Percentiles rank a stretch among this genome's conserved stretches.
These are phyloP conservation scores for Psilopsiagon aurifrons DNA, from an alignment of 2,113 vertebrate species.

Conservation along the genomic window DNA sequence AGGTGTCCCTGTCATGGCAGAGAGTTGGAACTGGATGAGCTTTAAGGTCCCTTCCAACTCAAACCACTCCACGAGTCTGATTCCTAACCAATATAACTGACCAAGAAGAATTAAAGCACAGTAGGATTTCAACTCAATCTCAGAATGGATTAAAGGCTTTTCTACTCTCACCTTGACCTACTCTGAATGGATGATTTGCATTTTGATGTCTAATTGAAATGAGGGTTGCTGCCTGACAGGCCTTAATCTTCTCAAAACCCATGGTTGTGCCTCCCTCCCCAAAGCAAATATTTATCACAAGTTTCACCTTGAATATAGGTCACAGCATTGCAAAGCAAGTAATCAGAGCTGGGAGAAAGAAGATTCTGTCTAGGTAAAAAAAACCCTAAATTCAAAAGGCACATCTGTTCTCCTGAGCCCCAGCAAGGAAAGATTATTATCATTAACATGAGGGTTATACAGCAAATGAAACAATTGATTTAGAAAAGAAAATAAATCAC, in stretches of 20 bases:
- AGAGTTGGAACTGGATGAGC: neutral
- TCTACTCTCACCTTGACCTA: slow-evolving; percentile 22
- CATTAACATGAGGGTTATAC: neutral
- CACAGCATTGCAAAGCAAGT: slow-evolving; percentile 18
- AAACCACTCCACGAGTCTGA: neutral
- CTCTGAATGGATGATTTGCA: slow-evolving; percentile 4
- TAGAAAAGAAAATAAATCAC: neutral
- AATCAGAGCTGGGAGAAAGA: neutral
- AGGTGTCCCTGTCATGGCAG: neutral
- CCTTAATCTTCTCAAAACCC: slow-evolving; percentile 36
- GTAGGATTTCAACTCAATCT: neutral
- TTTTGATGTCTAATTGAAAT: slow-evolving; percentile 44
- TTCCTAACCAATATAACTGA: neutral
- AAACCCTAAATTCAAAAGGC: neutral
- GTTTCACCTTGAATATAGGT: slow-evolving; percentile 63
- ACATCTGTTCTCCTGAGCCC: slow-evolving; percentile 34
- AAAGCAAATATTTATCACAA: slow-evolving; percentile 40
- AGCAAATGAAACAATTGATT: slow-evolving; percentile 10
- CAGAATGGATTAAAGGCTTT: slow-evolving; percentile 3
- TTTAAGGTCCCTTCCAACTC: neutral
- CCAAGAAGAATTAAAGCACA: neutral
- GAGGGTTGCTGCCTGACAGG: neutral
- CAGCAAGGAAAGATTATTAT: neutral
- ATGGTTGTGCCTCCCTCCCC: neutral
- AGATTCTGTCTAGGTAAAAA: neutral